Conservation (phyloP, 2,888 invertebrate species). For the Clanis bilineata region DNA sequence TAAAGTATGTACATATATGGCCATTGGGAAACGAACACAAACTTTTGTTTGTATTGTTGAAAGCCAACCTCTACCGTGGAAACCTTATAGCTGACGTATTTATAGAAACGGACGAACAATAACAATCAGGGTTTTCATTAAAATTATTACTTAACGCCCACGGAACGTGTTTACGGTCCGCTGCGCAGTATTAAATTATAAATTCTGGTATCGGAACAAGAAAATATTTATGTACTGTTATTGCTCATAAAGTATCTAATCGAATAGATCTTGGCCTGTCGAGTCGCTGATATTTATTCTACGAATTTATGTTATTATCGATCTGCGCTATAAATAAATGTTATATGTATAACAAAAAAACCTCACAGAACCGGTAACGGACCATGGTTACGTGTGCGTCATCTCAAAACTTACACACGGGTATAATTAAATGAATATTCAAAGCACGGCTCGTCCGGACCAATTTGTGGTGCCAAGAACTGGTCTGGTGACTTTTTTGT, state of each 20-base stretch:
- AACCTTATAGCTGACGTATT: constrained; percentile 12
- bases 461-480: constrained; percentile 64
- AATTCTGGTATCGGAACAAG: constrained; percentile 26
- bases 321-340: constrained; percentile 53
- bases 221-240: constrained; percentile 27
- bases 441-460: constrained; percentile 62
- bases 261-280: constrained; percentile 28
- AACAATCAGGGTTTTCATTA: constrained; percentile 31
- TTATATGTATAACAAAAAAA: constrained; percentile 38
- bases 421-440: constrained; percentile 71
- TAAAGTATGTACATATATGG: constrained; percentile 36
- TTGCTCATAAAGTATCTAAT: constrained; percentile 31
- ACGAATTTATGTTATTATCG: constrained; percentile 45
- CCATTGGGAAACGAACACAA: constrained; percentile 34
- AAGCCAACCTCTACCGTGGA: constrained; percentile 29
- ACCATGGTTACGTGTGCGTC: constrained; percentile 56
- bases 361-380: constrained; percentile 50
- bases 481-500: constrained; percentile 65
- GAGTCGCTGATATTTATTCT: constrained; percentile 31
- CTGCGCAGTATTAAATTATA: constrained; percentile 28
- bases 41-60: constrained; percentile 38
- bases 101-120: constrained; percentile 20
- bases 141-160: constrained; percentile 29
- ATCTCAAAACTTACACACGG: constrained; percentile 51
- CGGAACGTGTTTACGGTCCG: constrained; percentile 28